A percentile compares a stretch with the other conserved stretches of the same genome.
Evolutionary conservation across 2,113 vertebrate species (phyloP).

Genomic region (Oenanthe melanoleuca): DNA sequence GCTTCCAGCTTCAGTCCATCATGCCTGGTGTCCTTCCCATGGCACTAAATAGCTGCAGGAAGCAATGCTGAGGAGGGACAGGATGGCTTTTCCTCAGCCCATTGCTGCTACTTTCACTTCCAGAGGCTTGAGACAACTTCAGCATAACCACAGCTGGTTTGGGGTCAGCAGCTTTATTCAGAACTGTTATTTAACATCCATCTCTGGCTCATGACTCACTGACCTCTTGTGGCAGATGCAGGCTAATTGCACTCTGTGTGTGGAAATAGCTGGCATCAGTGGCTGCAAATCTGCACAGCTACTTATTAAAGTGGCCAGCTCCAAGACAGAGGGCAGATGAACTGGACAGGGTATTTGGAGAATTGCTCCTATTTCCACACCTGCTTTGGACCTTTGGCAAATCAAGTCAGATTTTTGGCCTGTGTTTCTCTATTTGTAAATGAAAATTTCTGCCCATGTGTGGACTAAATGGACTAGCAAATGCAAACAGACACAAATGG

Average conservation of each 20-base stretch:
- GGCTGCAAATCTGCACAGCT: not conserved
- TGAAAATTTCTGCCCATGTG: not conserved
- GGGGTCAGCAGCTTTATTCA: not conserved
- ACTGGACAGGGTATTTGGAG: not conserved
- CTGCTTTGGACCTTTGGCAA: not conserved
- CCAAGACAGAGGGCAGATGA: not conserved
- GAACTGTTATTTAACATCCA: not conserved
- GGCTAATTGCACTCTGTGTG: not conserved
- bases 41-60: not conserved
- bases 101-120: not conserved
- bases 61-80: fast-evolving
- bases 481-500: not conserved
- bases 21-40: not conserved
- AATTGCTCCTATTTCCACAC: not conserved
- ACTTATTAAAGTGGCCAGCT: not conserved
- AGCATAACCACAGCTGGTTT: not conserved
- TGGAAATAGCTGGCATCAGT: not conserved
- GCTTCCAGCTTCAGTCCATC: constrained; percentile 25
- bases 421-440: not conserved
- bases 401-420: not conserved
- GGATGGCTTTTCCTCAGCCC: not conserved
- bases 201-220: not conserved
- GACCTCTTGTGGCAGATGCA: not conserved
- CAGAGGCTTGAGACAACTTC: not conserved
- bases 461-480: not conserved